Base-by-base conservation (phyloP, 2,797 vertebrate genomes). In the Sarcophilus harrisii region DNA sequence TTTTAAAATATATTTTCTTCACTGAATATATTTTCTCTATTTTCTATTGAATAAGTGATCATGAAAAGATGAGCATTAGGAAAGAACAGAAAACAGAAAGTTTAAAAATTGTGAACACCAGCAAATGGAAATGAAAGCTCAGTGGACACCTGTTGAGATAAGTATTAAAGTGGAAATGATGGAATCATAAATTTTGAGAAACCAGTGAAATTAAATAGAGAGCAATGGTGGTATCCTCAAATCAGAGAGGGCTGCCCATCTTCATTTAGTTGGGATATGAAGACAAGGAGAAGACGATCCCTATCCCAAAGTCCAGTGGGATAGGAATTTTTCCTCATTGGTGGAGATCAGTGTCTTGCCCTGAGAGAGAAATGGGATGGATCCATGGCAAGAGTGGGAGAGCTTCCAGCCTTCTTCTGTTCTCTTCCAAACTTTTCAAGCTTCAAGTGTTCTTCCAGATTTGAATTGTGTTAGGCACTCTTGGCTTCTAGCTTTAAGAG, bases 161-260 rank as follows among this genome's bases (percentile, higher is more conserved):
- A 96, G 55, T 93, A 57, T 91, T 93, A 91, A 96, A 96, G 97
- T 95, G 66, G 66, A 96, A 96, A 90, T 91, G 92, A 97, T 97
- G 73, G 90, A 96, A 96, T 32, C 54, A 92, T 55, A 95, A 73
- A 12, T 92, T 96, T 97, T 94, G 92, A 96, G 92, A 97, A 59
- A 94, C 12, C 93, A 95, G 92, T 66, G 92, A 73, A 59, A 27
- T 5, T 27, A 95, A 95, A 16, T 52, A 94, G 12, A 95, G 95
- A 58, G 5, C 58, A 59, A 9, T 59, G 58, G 24, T 27, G 58
- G 58, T 24, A 55, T 81, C 32, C 81, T 94, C 24, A 58, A 58
- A 30, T 95, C 27, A 21, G n/a, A 28, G 1, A 95, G 62, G 93
- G 9, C 54, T 91, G 32, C 57, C 93, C n/a, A 57, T 94, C 6